Conservation (phyloP, 1,140 invertebrate genomes). For the Panonychus citri region DNA sequence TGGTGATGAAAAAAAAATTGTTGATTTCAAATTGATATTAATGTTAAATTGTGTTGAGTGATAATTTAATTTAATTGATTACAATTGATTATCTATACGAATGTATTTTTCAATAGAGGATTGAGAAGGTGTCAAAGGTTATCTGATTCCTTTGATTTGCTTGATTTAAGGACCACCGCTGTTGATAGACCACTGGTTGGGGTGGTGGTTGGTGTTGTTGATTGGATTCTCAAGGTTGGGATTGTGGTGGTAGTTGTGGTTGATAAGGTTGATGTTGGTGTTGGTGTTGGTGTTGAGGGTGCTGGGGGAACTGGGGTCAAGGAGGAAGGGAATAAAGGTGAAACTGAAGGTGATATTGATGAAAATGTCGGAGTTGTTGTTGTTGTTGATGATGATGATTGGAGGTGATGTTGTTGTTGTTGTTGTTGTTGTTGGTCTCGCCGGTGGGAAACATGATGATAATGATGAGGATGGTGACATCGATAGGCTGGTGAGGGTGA, state of each 20-base stretch:
- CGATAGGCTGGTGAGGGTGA: slow-evolving; percentile 24
- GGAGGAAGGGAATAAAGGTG: slow-evolving; percentile 2
- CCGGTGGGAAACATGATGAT: slow-evolving; percentile 6
- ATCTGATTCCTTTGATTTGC: neutral
- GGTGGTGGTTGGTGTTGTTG: too few relatives aligned
- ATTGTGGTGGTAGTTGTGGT: too few relatives aligned
- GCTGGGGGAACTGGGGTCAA: neutral
- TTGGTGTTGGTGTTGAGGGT: too few relatives aligned
- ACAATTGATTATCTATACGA: neutral
- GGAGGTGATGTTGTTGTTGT: neutral
- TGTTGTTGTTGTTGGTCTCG: neutral
- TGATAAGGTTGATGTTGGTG: neutral
- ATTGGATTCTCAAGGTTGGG: neutral
- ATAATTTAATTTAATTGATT: neutral
- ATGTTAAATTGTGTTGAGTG: neutral
- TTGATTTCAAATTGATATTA: too few relatives aligned
- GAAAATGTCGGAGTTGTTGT: slow-evolving; percentile 23
- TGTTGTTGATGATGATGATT: neutral
- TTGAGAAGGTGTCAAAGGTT: too few relatives aligned
- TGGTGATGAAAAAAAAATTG: too few relatives aligned
- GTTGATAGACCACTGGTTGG: neutral
- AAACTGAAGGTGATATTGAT: slow-evolving; percentile 19
- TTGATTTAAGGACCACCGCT: neutral
- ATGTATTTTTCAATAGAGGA: neutral
- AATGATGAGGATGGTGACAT: slow-evolving; percentile 7